Evolutionary conservation across 2,113 vertebrate species (phyloP).

Genomic region (Solenodon paradoxus): DNA sequence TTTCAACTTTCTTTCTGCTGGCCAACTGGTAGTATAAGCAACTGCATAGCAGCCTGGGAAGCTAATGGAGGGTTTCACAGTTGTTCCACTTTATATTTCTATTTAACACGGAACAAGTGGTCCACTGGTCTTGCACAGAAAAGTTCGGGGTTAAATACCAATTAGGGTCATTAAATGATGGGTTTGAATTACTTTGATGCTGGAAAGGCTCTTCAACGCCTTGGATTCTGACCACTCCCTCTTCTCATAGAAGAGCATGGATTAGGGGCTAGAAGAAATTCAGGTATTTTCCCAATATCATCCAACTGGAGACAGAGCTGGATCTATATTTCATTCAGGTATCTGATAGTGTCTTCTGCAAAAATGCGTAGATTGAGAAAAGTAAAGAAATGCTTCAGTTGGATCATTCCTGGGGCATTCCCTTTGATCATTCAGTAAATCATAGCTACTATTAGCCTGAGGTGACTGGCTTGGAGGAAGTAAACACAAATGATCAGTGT

Average conservation of each 20-base stretch:
- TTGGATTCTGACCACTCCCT: background rate
- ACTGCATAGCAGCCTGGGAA: background rate
- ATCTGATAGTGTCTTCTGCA: background rate
- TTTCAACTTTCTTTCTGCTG: background rate
- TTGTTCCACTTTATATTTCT: conserved; percentile 1
- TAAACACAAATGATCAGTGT: background rate
- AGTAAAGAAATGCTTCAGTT: background rate
- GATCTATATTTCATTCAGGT: background rate
- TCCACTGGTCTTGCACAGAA: background rate
- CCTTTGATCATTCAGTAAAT: background rate
- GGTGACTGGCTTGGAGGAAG: background rate
- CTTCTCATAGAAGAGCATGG: background rate
- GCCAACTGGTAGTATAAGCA: background rate
- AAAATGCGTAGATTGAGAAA: background rate
- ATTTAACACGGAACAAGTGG: conserved; percentile 7
- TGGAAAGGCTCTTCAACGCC: background rate
- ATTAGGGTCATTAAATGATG: background rate
- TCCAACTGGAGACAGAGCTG: background rate
- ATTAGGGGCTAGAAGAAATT: background rate
- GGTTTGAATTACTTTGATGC: conserved; percentile 5
- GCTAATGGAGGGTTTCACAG: background rate
- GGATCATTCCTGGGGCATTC: background rate
- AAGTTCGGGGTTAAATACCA: background rate
- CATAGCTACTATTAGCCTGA: background rate
- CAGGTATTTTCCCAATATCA: background rate